phyloP scores from a whole-genome alignment of 2,113 vertebrate species.

The Calcarius ornatus region DNA sequence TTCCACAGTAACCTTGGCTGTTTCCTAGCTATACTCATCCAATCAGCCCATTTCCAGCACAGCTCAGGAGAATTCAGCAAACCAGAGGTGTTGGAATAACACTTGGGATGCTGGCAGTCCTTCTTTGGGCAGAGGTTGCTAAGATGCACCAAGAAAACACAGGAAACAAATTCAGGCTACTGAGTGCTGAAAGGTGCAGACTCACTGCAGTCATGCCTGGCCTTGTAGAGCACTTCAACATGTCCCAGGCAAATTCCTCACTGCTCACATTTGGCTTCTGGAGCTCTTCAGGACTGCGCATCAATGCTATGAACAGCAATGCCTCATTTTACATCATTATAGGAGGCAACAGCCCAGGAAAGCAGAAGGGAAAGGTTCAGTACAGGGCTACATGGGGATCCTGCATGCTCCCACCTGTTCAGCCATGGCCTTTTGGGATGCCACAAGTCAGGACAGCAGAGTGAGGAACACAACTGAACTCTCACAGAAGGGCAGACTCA shows the following conservation, averaged over 20 bases:
- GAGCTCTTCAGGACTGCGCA: background rate
- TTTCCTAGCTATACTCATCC: background rate
- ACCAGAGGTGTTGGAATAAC: constrained; percentile 1
- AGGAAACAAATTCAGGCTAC: background rate
- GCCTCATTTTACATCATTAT: background rate
- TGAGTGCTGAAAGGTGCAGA: constrained; percentile 1
- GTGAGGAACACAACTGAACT: background rate
- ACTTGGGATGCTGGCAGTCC: background rate
- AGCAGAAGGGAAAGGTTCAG: background rate
- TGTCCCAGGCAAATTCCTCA: background rate
- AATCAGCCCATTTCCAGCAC: background rate
- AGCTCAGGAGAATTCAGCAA: background rate
- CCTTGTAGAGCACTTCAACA: constrained; percentile 6
- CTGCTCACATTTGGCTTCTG: background rate
- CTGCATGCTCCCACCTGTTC: background rate
- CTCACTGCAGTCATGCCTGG: background rate
- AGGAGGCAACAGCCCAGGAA: background rate
- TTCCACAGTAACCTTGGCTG: background rate
- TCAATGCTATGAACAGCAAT: background rate
- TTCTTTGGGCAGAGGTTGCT: background rate
- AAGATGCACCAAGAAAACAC: constrained; percentile 28
- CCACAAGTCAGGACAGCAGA: background rate
- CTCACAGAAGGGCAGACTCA: background rate
- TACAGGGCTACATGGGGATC: background rate
- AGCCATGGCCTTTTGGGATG: background rate